Conservation (phyloP, 2,113 vertebrate genomes). For the Tragelaphus buxtoni region DNA sequence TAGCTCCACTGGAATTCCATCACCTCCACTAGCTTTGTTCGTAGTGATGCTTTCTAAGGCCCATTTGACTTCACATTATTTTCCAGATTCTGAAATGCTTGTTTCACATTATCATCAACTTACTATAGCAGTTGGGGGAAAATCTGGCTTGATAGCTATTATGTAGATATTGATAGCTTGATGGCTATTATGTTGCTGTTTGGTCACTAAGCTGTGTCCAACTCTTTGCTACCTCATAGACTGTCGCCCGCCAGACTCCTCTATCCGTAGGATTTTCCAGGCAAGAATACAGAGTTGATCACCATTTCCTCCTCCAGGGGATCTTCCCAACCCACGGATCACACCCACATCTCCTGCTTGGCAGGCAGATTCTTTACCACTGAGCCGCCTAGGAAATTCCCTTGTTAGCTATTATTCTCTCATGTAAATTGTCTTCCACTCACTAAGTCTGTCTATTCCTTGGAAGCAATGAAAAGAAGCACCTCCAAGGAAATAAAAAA, state of each 20-base stretch:
- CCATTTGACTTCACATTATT: neutral
- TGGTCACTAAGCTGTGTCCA: neutral
- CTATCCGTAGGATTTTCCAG: neutral
- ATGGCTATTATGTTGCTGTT: neutral
- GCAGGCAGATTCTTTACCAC: neutral
- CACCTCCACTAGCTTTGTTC: too few relatives aligned
- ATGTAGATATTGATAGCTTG: neutral
- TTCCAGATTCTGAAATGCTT: neutral
- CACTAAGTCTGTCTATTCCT: neutral
- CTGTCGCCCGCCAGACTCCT: rapidly evolving
- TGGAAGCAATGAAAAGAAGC: neutral
- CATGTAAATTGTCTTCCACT: neutral
- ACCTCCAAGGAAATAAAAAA: neutral
- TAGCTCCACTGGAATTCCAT: too few relatives aligned
- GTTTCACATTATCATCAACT: neutral
- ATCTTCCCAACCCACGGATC: neutral
- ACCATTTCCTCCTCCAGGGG: neutral
- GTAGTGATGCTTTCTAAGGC: too few relatives aligned
- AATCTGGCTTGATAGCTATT: neutral
- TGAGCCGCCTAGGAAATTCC: neutral
- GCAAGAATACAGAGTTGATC: neutral
- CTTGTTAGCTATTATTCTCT: neutral
- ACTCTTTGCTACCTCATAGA: neutral
- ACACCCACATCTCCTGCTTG: neutral
- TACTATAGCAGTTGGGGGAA: neutral